These are phyloP conservation scores for Platalea minor DNA, from an alignment of 2,797 vertebrate genomes.

Conservation along the genomic window DNA sequence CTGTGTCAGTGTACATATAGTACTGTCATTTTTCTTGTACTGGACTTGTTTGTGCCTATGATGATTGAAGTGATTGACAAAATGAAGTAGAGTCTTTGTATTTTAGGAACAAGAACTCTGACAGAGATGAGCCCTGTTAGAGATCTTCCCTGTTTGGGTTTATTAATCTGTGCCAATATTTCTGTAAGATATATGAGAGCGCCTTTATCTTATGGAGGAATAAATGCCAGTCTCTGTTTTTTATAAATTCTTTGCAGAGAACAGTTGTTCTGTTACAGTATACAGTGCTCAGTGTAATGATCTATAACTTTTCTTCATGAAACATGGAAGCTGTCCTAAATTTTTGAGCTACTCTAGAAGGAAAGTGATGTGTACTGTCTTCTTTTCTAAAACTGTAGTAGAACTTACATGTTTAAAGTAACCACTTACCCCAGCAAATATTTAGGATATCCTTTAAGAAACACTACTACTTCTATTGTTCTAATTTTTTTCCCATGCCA, in stretches of 20 bases:
- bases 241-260: not conserved
- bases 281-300: not conserved
- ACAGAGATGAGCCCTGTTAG: not conserved
- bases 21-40: not conserved
- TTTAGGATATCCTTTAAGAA: not conserved
- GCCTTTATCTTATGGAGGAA: slow-evolving; percentile 38
- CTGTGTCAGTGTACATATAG: not conserved
- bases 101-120: not conserved
- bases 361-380: not conserved
- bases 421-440: not conserved
- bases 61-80: slow-evolving; percentile 1
- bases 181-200: not conserved
- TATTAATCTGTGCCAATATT: slow-evolving; percentile 48
- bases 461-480: not conserved
- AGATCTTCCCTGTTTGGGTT: not conserved
- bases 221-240: slow-evolving; percentile 34
- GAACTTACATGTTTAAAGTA: not conserved
- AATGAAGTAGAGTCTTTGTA: slow-evolving; percentile 32
- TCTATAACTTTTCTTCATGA: not conserved
- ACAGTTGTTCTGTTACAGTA: not conserved
- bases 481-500: not conserved
- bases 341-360: not conserved
- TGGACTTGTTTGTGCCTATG: not conserved
- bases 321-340: not conserved
- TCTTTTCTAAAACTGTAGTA: not conserved